phyloP scores from a whole-genome alignment of 2,113 vertebrate genomes.

The Plectropomus leopardus region DNA sequence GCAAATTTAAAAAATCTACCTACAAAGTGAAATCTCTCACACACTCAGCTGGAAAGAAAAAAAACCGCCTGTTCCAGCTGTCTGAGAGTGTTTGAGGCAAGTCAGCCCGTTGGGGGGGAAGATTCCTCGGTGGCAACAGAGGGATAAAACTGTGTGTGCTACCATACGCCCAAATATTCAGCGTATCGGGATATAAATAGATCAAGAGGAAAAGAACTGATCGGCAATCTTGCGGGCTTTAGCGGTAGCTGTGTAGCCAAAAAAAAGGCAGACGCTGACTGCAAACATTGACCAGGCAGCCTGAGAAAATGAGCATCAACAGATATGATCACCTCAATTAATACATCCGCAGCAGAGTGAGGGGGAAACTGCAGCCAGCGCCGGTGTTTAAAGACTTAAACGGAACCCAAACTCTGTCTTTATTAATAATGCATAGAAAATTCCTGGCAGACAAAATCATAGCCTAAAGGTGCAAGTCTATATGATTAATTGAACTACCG shows the following conservation, averaged over 20 bases:
- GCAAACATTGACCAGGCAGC: constrained; percentile 64
- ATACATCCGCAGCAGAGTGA: constrained; percentile 82
- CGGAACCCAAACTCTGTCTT: constrained; percentile 68
- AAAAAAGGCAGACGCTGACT: constrained; percentile 34
- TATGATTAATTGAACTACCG: constrained; percentile 70
- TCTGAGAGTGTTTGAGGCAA: constrained; percentile 67
- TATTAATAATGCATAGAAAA: constrained; percentile 61
- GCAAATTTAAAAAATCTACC: constrained; percentile 53
- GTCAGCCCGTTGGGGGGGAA: constrained; percentile 59
- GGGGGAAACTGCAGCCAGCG: constrained; percentile 65
- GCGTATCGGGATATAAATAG: constrained; percentile 77
- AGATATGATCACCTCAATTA: constrained; percentile 81
- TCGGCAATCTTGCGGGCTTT: constrained; percentile 71
- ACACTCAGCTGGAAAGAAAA: constrained; percentile 33
- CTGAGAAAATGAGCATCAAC: constrained; percentile 79
- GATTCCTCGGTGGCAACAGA: constrained; percentile 76
- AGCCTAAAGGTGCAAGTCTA: constrained; percentile 58
- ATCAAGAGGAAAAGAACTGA: constrained; percentile 68
- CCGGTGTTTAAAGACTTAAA: constrained; percentile 63
- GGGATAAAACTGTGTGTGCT: constrained; percentile 56
- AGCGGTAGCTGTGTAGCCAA: constrained; percentile 45
- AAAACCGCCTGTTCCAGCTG: constrained; percentile 40
- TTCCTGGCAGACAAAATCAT: constrained; percentile 59
- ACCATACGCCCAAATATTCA: constrained; percentile 73
- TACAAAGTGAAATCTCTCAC: constrained; percentile 50